Evolutionary conservation across 2,888 invertebrate genomes (phyloP), one percentile per base, ranked within the genome.

Genomic region (Eulithis testata): DNA sequence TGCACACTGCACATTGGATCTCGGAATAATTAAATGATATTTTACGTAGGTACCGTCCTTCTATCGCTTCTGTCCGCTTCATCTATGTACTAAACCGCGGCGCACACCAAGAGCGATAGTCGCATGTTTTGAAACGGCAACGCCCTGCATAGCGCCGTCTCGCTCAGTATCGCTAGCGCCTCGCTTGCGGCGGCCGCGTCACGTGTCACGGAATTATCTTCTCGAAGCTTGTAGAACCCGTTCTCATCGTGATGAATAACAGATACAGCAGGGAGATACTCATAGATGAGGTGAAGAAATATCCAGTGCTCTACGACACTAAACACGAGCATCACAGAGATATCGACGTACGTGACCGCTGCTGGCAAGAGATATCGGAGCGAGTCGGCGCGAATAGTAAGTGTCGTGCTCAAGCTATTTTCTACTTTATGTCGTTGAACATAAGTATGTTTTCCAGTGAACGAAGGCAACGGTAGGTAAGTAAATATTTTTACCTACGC

Each of bases 241-340:
- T 40, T 40, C 9, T 21, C 9, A 11, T 47, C 63, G 73, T 66
- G 56, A 86, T 87, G 85, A 83, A 80, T 59, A 56, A n/a, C 76
- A 78, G 50, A 67, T 77, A 45, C 73, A 84, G 55, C 64, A 78
- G 92, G 31, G 92, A 92, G 72, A 78, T 77, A 55, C 77, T 93
- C 7, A 93, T 93, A 55, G 91, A 91, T 61, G 91, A 91, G 72
- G 92, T 93, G 77, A 88, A 87, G 77, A 86, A 85, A 69, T 88
- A 85, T 66, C 92, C 91, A 1, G 90, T 91, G 71, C 70, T 93
- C 68, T 93, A 92, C 80, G 89, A 93, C 82, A 91, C 91, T 55
- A 75, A 84, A 47, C 88, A 91, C 72, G 91, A 91, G 74, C 83
- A 87, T 73, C 91, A 93, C 67, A 80, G 90, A 27, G 92, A 92